Percentiles rank a stretch among this genome's conserved stretches.
Evolutionary conservation across 2,888 invertebrate species (phyloP).

Genomic region (Diaperis boleti): DNA sequence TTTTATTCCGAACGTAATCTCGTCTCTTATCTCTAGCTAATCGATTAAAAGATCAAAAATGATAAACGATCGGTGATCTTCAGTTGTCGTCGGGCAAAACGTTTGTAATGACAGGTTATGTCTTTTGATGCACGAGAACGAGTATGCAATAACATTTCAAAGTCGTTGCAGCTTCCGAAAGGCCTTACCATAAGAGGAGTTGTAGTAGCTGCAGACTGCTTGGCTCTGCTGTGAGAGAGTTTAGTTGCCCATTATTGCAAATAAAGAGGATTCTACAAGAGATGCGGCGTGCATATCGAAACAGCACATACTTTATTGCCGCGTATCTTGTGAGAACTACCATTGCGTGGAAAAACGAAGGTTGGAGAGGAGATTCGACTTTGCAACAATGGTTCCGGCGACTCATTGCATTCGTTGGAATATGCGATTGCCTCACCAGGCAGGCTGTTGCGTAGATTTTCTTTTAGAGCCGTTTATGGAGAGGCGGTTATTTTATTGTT

Average conservation of each 20-base stretch:
- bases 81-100: constrained; percentile 23
- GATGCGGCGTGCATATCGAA: constrained; percentile 65
- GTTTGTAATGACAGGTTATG: constrained; percentile 49
- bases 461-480: constrained; percentile 31
- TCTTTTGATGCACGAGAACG: constrained; percentile 55
- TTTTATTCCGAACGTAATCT: not conserved
- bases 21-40: not conserved
- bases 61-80: constrained; percentile 13
- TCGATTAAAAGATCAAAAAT: not conserved
- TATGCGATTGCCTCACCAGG: constrained; percentile 39
- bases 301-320: constrained; percentile 61
- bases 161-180: constrained; percentile 54
- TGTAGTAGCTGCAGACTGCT: constrained; percentile 61
- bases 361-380: constrained; percentile 45
- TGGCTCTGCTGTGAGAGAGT: constrained; percentile 65
- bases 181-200: constrained; percentile 61
- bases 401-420: constrained; percentile 30
- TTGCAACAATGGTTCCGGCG: constrained; percentile 33
- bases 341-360: constrained; percentile 55
- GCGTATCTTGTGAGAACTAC: constrained; percentile 63
- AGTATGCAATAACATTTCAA: constrained; percentile 54
- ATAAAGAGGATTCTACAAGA: constrained; percentile 63
- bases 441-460: constrained; percentile 32
- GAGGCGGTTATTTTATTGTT: constrained; percentile 5
- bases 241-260: constrained; percentile 62